Evolutionary conservation across 2,113 vertebrate genomes (phyloP).

Genomic region (Paratilapia polleni): DNA sequence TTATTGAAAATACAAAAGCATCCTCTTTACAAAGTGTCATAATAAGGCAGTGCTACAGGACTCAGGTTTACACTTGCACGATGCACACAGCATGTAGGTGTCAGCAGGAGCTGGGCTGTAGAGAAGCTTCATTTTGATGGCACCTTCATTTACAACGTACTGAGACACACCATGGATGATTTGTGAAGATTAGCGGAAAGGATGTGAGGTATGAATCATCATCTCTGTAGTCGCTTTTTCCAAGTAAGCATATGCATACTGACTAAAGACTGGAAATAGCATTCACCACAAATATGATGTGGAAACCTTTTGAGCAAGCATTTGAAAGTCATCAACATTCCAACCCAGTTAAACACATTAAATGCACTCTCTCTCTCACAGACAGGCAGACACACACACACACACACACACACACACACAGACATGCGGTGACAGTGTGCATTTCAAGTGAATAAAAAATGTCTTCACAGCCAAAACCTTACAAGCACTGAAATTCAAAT

Average conservation of each 20-base stretch:
- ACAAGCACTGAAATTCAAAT: conserved; percentile 62
- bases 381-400: not conserved
- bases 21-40: conserved; percentile 78
- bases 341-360: conserved; percentile 50
- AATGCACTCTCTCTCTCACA: not conserved
- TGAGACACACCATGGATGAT: conserved; percentile 60
- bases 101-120: conserved; percentile 39
- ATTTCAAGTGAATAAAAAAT: conserved; percentile 64
- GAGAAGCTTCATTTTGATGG: conserved; percentile 41
- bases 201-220: conserved; percentile 66
- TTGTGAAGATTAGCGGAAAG: conserved; percentile 67
- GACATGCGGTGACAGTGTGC: conserved; percentile 30
- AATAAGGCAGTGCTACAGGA: conserved; percentile 72
- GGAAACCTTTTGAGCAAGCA: conserved; percentile 43
- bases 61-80: conserved; percentile 46
- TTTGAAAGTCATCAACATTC: conserved; percentile 62
- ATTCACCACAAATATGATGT: conserved; percentile 51
- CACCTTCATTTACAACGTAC: conserved; percentile 66
- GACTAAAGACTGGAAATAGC: conserved; percentile 61
- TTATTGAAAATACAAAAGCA: conserved; percentile 79
- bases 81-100: conserved; percentile 45
- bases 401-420: not conserved
- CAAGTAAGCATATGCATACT: conserved; percentile 60
- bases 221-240: conserved; percentile 43
- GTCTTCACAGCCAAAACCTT: conserved; percentile 60